These are phyloP conservation scores for Perizoma affinitatum DNA, from an alignment of 2,888 invertebrate species.

Conservation along the genomic window DNA sequence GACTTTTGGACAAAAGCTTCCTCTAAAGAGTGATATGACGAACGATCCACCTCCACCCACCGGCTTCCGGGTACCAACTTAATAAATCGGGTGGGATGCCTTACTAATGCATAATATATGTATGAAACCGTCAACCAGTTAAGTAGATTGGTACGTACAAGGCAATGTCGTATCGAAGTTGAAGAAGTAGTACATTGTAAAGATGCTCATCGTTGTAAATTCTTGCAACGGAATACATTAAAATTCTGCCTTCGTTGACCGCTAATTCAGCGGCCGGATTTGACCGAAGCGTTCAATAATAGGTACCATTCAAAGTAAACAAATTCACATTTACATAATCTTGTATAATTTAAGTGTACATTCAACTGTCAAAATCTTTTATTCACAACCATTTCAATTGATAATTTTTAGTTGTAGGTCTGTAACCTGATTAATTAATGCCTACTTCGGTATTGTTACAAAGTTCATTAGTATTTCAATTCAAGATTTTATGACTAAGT, in stretches of 20 bases:
- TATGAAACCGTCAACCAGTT: too few species aligned
- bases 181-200: conserved; percentile 7
- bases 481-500: conserved; percentile 6
- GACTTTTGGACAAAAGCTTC: too few species aligned
- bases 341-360: conserved; percentile 54
- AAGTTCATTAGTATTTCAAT: conserved; percentile 12
- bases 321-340: conserved; percentile 25
- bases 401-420: conserved; percentile 33
- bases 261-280: conserved; percentile 41
- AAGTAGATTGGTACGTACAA: too few species aligned
- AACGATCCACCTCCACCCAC: too few species aligned
- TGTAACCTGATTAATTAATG: conserved; percentile 26
- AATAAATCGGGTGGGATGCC: too few species aligned
- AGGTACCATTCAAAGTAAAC: conserved; percentile 43
- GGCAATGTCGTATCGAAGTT: neutral
- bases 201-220: conserved; percentile 29
- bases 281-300: conserved; percentile 46
- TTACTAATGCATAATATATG: too few species aligned
- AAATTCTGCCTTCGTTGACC: conserved; percentile 29
- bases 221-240: conserved; percentile 27
- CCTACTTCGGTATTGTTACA: conserved; percentile 31
- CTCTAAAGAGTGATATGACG: too few species aligned
- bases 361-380: conserved; percentile 55
- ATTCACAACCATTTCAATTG: conserved; percentile 34
- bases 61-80: too few species aligned